Evolutionary conservation across 2,888 invertebrate species (phyloP).

Genomic region (Idaea dimidiata): DNA sequence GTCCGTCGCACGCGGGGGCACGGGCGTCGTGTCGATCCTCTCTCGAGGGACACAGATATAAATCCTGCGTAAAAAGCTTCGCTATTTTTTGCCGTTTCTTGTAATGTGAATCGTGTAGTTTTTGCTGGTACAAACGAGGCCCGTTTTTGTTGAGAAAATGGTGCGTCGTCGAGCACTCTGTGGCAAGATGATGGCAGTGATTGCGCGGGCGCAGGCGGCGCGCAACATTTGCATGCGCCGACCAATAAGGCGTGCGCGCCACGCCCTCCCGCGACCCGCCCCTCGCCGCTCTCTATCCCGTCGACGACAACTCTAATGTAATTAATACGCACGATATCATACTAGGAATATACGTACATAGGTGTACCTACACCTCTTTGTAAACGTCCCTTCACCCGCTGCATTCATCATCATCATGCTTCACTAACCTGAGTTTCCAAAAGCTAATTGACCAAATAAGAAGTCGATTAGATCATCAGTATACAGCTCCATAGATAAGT

Average conservation of each 20-base stretch:
- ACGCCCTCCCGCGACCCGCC: constrained; percentile 35
- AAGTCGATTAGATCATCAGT: too few species aligned
- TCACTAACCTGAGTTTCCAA: too few species aligned
- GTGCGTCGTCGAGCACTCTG: constrained; percentile 15
- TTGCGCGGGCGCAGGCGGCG: constrained; percentile 51
- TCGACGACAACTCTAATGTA: not conserved
- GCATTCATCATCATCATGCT: not conserved
- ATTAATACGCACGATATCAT: not conserved
- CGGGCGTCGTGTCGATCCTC: constrained; percentile 11
- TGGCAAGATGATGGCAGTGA: constrained; percentile 45
- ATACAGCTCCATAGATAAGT: too few species aligned
- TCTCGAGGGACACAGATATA: constrained; percentile 45
- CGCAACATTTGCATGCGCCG: constrained; percentile 68
- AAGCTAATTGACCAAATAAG: too few species aligned
- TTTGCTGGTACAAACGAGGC: constrained; percentile 67
- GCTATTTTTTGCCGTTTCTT: constrained; percentile 68
- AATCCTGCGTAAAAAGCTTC: constrained; percentile 67
- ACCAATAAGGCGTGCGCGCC: constrained; percentile 51
- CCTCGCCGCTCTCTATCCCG: constrained; percentile 18
- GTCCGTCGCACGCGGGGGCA: constrained; percentile 8
- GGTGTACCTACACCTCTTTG: not conserved
- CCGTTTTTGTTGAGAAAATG: constrained; percentile 63
- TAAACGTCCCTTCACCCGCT: not conserved
- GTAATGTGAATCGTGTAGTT: constrained; percentile 69
- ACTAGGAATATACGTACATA: not conserved